These are phyloP conservation scores for Lepus americanus DNA, from an alignment of 2,113 vertebrate species.

Conservation along the genomic window DNA sequence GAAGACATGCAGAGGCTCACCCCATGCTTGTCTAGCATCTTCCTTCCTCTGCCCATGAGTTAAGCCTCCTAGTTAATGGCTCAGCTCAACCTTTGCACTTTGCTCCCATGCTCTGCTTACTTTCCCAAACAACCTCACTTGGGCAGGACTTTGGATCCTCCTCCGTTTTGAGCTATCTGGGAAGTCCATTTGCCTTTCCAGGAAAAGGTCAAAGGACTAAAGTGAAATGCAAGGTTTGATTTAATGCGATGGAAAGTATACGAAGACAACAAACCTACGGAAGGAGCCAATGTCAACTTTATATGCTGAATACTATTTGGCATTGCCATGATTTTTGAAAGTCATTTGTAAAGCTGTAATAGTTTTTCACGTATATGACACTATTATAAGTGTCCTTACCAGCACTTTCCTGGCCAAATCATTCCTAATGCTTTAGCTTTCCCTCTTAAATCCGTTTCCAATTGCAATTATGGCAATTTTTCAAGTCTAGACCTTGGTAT, in stretches of 20 bases:
- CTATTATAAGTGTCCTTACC: background rate
- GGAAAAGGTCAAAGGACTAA: background rate
- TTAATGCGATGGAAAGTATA: background rate
- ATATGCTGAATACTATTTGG: background rate
- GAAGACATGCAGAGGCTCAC: background rate
- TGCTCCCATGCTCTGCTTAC: background rate
- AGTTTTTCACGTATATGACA: background rate
- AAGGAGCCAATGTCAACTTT: background rate
- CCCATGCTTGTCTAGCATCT: background rate
- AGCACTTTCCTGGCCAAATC: background rate
- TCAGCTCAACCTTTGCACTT: background rate
- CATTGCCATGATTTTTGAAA: background rate
- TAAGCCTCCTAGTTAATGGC: background rate
- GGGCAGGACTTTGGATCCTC: background rate
- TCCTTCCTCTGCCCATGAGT: background rate
- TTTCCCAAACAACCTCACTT: background rate
- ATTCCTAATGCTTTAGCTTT: background rate
- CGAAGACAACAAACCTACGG: background rate
- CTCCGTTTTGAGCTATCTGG: background rate
- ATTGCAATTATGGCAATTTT: constrained; percentile 44
- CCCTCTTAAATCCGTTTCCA: constrained; percentile 33
- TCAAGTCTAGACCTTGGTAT: constrained; percentile 18
- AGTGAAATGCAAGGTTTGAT: background rate
- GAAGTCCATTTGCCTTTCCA: background rate
- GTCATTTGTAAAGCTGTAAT: background rate